These are phyloP conservation scores for Oscheius sp. DNA, from an alignment of 2,888 invertebrate genomes.

Conservation along the genomic window DNA sequence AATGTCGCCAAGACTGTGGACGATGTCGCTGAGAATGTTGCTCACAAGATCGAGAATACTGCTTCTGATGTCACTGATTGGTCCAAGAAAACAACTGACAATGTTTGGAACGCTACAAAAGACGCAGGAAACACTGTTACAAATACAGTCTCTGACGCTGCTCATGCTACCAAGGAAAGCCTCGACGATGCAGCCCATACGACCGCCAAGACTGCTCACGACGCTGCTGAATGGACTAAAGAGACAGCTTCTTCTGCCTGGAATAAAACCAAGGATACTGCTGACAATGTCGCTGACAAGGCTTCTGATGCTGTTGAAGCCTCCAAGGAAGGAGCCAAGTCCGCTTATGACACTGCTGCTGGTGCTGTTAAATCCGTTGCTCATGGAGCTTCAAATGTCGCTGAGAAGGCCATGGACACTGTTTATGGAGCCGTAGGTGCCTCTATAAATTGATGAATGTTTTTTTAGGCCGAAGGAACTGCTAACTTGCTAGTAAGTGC, in stretches of 20 bases:
- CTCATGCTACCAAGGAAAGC: neutral
- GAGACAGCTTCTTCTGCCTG: constrained; percentile 2
- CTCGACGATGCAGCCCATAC: neutral
- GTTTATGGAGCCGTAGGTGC: neutral
- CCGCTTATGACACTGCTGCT: neutral
- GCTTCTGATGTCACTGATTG: constrained; percentile 11
- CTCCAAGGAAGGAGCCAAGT: neutral
- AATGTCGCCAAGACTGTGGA: neutral
- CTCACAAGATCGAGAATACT: neutral
- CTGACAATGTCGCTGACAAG: neutral
- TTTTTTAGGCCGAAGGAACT: constrained; percentile 1
- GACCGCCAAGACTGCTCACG: neutral
- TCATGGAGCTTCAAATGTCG: neutral
- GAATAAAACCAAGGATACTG: constrained; percentile 10
- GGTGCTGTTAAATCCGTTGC: neutral
- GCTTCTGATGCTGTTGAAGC: neutral
- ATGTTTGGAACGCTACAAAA: constrained; percentile 1
- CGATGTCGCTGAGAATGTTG: neutral
- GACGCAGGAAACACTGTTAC: neutral
- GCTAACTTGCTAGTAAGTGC: neutral
- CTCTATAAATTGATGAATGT: neutral
- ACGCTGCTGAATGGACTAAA: neutral
- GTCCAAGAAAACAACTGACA: neutral
- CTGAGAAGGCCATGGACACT: neutral
- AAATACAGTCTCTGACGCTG: neutral